Conservation (phyloP, 1,140 invertebrate species). For the Brachionus calyciflorus region DNA sequence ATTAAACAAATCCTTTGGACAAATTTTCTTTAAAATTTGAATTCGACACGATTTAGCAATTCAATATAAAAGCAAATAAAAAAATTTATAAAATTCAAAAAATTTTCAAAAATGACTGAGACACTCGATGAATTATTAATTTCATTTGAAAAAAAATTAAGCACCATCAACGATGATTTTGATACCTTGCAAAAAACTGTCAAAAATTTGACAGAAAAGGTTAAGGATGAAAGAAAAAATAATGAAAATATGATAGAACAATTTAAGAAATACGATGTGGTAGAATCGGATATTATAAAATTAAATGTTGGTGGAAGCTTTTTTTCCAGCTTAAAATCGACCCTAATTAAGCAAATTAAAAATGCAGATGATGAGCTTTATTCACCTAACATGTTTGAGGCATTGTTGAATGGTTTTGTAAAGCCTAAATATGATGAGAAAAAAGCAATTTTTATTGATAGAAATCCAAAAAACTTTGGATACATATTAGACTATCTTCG, state of each 20-base stretch:
- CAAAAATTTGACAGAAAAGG: not conserved
- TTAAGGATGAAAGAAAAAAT: not conserved
- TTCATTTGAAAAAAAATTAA: not conserved
- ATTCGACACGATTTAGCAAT: too few species aligned
- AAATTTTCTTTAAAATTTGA: too few species aligned
- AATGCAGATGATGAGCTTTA: not conserved
- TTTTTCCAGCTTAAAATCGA: not conserved
- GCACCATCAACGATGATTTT: not conserved
- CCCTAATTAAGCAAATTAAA: not conserved
- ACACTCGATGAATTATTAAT: too few species aligned
- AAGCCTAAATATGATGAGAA: not conserved
- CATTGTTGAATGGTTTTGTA: not conserved
- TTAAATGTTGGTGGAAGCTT: constrained; percentile 3
- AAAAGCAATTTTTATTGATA: constrained; percentile 24
- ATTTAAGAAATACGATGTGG: not conserved
- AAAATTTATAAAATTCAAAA: too few species aligned
- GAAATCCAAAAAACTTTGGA: constrained; percentile 22
- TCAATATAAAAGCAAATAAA: too few species aligned
- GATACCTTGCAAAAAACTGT: not conserved
- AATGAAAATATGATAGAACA: not conserved
- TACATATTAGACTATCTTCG: constrained; percentile 32
- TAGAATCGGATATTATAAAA: not conserved
- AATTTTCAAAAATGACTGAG: too few species aligned
- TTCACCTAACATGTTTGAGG: not conserved
- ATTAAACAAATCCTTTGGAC: too few species aligned